Conservation (phyloP, 2,888 invertebrate species). For the Athalia cordata region DNA sequence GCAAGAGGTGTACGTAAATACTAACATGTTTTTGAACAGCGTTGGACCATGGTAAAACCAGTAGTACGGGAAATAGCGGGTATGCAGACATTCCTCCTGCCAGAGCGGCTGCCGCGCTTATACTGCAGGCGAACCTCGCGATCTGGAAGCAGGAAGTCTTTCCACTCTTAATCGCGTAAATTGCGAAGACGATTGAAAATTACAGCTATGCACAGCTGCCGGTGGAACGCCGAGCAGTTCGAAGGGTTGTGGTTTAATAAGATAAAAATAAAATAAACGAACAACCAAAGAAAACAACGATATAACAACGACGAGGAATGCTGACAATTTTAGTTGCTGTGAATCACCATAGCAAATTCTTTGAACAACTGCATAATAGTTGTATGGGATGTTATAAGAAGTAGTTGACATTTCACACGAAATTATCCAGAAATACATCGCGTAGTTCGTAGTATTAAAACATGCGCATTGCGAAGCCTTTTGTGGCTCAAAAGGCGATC, state of each 20-base stretch:
- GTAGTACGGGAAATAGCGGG: conserved; percentile 20
- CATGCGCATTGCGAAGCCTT: too few species aligned
- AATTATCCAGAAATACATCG: too few species aligned
- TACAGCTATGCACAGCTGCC: conserved; percentile 11
- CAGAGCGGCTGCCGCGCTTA: not conserved
- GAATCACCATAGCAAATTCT: too few species aligned
- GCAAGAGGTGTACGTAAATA: not conserved
- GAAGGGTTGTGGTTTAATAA: conserved; percentile 1
- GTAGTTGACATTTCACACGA: too few species aligned
- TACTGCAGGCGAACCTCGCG: not conserved
- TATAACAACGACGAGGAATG: too few species aligned
- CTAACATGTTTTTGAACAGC: conserved; percentile 7
- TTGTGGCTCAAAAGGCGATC: too few species aligned
- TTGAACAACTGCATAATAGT: too few species aligned
- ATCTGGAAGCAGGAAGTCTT: conserved; percentile 34
- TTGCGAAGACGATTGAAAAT: conserved; percentile 38
- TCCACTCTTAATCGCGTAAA: conserved; percentile 39
- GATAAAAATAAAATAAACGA: not conserved
- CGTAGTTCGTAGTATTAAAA: too few species aligned
- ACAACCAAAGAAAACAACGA: not conserved
- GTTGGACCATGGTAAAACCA: conserved; percentile 15
- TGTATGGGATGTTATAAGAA: too few species aligned
- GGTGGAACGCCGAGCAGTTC: conserved; percentile 5
- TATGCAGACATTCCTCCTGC: conserved; percentile 23
- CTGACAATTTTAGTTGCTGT: not conserved